Percentiles rank a stretch among this genome's conserved stretches.
Evolutionary conservation across 2,113 vertebrate genomes (phyloP).

Genomic region (Hucho hucho): DNA sequence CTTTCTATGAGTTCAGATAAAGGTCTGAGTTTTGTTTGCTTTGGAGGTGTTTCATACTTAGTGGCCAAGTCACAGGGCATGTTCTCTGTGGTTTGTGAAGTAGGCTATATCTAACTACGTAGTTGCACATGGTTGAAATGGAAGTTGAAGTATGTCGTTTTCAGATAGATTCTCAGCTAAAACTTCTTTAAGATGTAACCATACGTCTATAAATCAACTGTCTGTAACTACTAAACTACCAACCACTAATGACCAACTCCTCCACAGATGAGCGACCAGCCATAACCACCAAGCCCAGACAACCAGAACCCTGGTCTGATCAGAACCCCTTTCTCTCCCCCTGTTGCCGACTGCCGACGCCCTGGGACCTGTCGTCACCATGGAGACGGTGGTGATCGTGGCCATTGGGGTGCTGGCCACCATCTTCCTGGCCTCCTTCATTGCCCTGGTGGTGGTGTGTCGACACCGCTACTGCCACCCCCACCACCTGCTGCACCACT

Average conservation of each 20-base stretch:
- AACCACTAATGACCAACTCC: conserved; percentile 17
- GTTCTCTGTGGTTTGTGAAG: neutral
- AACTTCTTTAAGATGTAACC: conserved; percentile 4
- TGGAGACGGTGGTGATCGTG: conserved; percentile 97
- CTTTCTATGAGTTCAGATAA: conserved; percentile 38
- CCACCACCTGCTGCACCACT: conserved; percentile 82
- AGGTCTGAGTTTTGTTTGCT: conserved; percentile 28
- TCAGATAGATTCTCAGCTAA: neutral
- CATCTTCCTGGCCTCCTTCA: conserved; percentile 93
- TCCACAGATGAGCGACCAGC: conserved; percentile 61
- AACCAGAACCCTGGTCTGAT: conserved; percentile 32
- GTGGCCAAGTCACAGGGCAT: neutral
- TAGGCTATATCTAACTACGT: neutral
- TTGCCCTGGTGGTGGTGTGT: conserved; percentile 91
- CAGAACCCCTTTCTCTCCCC: conserved; percentile 22
- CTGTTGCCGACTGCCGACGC: conserved; percentile 14
- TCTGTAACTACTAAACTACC: neutral
- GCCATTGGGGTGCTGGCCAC: conserved; percentile 93
- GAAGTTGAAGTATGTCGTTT: neutral
- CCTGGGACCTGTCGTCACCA: conserved; percentile 58
- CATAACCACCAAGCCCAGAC: conserved; percentile 40
- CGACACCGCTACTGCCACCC: conserved; percentile 91
- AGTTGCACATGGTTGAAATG: neutral
- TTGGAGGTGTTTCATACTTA: conserved; percentile 35
- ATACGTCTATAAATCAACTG: conserved; percentile 11